Conservation (phyloP, 2,888 invertebrate species). For the Hoplodrina blanda region DNA sequence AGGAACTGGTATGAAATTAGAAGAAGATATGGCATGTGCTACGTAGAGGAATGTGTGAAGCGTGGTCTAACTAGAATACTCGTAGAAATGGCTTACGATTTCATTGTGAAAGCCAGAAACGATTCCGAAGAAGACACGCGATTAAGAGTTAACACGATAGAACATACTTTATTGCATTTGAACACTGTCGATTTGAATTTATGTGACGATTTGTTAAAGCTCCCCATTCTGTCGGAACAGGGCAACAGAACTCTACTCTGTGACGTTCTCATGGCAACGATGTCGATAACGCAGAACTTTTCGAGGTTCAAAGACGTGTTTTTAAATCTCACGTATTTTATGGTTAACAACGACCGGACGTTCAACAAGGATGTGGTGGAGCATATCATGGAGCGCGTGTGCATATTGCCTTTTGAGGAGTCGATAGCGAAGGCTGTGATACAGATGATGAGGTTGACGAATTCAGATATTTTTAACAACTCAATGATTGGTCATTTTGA, state of each 20-base stretch:
- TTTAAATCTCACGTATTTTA: slow-evolving; percentile 74
- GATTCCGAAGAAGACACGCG: slow-evolving; percentile 56
- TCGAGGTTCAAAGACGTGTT: slow-evolving; percentile 81
- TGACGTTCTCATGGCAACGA: slow-evolving; percentile 74
- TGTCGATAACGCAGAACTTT: slow-evolving; percentile 83
- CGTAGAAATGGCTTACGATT: slow-evolving; percentile 78
- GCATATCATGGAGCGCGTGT: slow-evolving; percentile 79
- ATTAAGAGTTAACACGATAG: slow-evolving; percentile 67
- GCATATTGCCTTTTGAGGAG: slow-evolving; percentile 78
- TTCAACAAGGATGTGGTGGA: slow-evolving; percentile 71
- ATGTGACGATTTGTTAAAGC: slow-evolving; percentile 72
- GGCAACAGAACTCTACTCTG: slow-evolving; percentile 67
- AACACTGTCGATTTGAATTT: slow-evolving; percentile 70
- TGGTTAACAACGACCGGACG: slow-evolving; percentile 65
- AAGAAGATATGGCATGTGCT: slow-evolving; percentile 70
- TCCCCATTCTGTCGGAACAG: slow-evolving; percentile 22
- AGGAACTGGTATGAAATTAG: slow-evolving; percentile 64
- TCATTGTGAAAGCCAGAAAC: slow-evolving; percentile 55
- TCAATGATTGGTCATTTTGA: slow-evolving; percentile 74
- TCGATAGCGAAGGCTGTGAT: slow-evolving; percentile 71
- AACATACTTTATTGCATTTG: slow-evolving; percentile 74
- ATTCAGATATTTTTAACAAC: slow-evolving; percentile 70
- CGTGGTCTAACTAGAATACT: slow-evolving; percentile 73
- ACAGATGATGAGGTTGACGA: slow-evolving; percentile 74
- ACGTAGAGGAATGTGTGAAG: slow-evolving; percentile 72